These are phyloP conservation scores for Triops longicaudatus DNA, from an alignment of 1,140 invertebrate species.

Conservation along the genomic window DNA sequence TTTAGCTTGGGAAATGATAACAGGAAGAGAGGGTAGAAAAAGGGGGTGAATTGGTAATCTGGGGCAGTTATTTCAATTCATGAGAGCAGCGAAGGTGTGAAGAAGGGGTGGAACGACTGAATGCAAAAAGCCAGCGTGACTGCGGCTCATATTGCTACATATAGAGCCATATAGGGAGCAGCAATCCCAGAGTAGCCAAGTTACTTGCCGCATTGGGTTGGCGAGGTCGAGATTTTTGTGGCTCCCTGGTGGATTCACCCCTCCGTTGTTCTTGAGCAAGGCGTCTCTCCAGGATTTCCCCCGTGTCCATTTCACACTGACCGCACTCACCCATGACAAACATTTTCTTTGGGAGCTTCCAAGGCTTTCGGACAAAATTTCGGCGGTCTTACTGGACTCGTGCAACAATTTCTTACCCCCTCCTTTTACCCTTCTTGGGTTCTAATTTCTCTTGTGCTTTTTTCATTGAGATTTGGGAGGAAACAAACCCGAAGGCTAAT, in stretches of 20 bases:
- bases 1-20: too few species aligned
- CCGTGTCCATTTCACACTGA: constrained; percentile 11
- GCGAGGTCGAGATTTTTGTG: constrained; percentile 9
- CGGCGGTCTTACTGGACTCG: not conserved
- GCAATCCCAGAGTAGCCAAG: not conserved
- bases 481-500: not conserved
- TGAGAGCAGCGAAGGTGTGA: not conserved
- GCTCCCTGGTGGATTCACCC: not conserved
- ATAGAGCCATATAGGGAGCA: not conserved
- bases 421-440: not conserved
- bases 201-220: not conserved
- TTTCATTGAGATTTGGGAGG: not conserved
- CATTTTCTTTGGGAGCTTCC: not conserved
- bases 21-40: not conserved
- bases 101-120: not conserved
- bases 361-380: not conserved
- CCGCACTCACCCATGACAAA: constrained; percentile 14
- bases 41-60: not conserved
- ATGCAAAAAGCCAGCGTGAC: constrained; percentile 4
- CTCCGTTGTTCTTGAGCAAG: not conserved
- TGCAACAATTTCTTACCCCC: not conserved
- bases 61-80: constrained; percentile 15
- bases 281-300: constrained; percentile 13
- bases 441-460: not conserved
- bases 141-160: not conserved